Conservation (phyloP, 2,888 invertebrate species). For the Metopia argyrocephala region DNA sequence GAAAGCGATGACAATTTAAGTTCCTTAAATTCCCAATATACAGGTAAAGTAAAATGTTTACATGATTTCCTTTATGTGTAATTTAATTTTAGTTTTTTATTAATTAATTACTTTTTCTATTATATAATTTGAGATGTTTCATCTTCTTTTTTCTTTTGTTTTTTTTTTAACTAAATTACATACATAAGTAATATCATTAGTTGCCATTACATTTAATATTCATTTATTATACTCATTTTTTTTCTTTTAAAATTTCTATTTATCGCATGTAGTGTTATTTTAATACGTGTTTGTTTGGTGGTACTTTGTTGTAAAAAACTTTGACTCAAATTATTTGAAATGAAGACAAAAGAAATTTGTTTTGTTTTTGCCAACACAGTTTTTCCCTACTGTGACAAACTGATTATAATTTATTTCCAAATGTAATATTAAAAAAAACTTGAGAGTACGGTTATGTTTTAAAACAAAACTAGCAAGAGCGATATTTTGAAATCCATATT, state of each 20-base stretch:
- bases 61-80: slow-evolving; percentile 43
- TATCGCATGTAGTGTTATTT: background rate
- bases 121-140: background rate
- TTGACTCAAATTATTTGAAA: background rate
- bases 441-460: too few species aligned
- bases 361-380: background rate
- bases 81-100: slow-evolving; percentile 37
- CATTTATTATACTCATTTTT: background rate
- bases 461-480: too few species aligned
- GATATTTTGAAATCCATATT: too few species aligned
- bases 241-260: background rate
- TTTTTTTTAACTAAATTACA: too few species aligned
- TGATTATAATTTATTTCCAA: background rate
- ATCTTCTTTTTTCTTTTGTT: background rate
- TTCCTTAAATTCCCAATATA: slow-evolving; percentile 75
- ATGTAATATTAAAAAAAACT: background rate
- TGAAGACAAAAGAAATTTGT: background rate
- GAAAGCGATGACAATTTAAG: slow-evolving; percentile 77
- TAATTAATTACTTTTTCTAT: background rate
- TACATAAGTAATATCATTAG: too few species aligned
- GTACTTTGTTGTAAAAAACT: background rate
- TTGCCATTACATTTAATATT: too few species aligned
- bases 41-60: slow-evolving; percentile 69
- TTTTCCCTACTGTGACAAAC: background rate
- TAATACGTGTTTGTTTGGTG: background rate